Base-by-base conservation (phyloP, 2,797 vertebrate genomes). In the Coranthus polyacanthus region DNA sequence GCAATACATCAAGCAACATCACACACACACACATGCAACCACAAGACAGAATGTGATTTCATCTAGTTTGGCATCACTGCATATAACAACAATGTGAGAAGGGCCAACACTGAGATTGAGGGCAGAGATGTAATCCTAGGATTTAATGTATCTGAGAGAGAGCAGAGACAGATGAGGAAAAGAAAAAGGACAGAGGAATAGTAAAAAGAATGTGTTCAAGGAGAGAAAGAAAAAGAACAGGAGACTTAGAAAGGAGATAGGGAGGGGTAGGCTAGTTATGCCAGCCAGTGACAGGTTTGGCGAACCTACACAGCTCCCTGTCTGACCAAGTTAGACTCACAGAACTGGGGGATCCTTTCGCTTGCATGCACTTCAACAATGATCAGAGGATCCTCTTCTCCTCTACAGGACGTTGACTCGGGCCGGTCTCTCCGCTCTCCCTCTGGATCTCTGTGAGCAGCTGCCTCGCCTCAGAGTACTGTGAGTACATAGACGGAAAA, bases 361-460 rank as follows among this genome's bases (percentile, higher is more conserved):
- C 67, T 78, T 16, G 6, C 75, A 74, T 85, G 38, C 66, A 72
- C 85, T 67, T 32, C 69, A 71, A 78, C 84, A 89, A 86, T 88
- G 82, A 53, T 78, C 57, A 80, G 63, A 81, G 62, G 68, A 82
- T 81, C 68, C 59, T 74, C 65, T 75, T 72, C 53, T 63, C 66
- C 53, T 50, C 43, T 84, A n/a, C 51, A 98, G 97, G 90, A 98
- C 95, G n/a, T 49, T 98, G 92, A 98, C 96, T 57, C 82, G 92
- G 0, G 96, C 95, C 10, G 97, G 97, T 57, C 95, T 98, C 81
- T 94, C 75, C 64, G 88, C 91, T 61, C 95, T 98, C 66, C 97
- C 97, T 60, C 82, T 85, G 15, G 93, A 94, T 75, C 94, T 97
- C 81, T 98, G 97, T 84, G 96, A 97, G 82, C 96, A 98, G 90